Evolutionary conservation across 2,797 vertebrate species (phyloP).

Genomic region (Cygnus olor): DNA sequence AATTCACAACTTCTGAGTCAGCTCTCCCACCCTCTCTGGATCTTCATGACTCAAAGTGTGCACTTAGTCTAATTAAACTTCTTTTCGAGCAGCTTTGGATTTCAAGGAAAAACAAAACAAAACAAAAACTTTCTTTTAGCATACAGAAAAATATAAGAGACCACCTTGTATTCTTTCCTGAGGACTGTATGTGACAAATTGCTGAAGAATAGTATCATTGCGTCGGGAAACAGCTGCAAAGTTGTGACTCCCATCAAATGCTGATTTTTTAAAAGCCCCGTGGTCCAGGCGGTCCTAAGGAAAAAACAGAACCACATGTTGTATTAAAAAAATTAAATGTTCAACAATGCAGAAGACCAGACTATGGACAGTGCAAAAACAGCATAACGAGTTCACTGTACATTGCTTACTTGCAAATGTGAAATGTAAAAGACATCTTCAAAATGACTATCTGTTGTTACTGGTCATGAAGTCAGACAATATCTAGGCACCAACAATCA

Average conservation of each 20-base stretch:
- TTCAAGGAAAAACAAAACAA: neutral
- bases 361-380: neutral
- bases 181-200: slow-evolving; percentile 14
- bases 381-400: neutral
- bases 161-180: slow-evolving; percentile 77
- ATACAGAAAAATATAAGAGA: neutral
- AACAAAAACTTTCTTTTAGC: neutral
- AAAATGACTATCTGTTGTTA: neutral
- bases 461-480: neutral
- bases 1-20: slow-evolving; percentile 80
- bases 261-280: slow-evolving; percentile 69
- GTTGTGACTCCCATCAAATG: slow-evolving; percentile 69
- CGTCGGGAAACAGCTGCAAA: slow-evolving; percentile 52
- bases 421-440: slow-evolving; percentile 17
- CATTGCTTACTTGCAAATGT: neutral
- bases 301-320: slow-evolving; percentile 45
- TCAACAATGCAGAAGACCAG: neutral
- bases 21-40: slow-evolving; percentile 66
- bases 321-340: neutral
- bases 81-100: slow-evolving; percentile 16
- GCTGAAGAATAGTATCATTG: slow-evolving; percentile 52
- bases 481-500: slow-evolving; percentile 22
- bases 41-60: slow-evolving; percentile 58
- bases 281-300: slow-evolving; percentile 79
- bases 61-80: slow-evolving; percentile 75